Conservation (phyloP, 2,888 invertebrate genomes). For the Agonopterix subpropinquella region DNA sequence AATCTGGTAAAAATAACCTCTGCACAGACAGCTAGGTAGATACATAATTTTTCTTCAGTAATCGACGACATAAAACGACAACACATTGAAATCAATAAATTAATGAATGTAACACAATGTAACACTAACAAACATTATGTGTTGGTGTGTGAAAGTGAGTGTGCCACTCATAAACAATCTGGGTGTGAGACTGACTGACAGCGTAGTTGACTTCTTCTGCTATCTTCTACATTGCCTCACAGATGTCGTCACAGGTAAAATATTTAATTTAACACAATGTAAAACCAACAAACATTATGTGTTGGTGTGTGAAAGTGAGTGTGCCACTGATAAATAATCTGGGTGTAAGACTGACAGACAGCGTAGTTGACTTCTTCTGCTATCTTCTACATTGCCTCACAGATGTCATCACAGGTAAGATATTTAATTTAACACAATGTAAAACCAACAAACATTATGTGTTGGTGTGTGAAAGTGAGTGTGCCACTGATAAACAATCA, state of each 20-base stretch:
- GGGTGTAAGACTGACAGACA: constrained; percentile 35
- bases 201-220: constrained; percentile 41
- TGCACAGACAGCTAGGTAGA: neutral
- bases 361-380: constrained; percentile 41
- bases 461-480: constrained; percentile 63
- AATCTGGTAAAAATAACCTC: too few relatives aligned
- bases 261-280: neutral
- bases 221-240: constrained; percentile 43
- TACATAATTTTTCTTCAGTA: too few relatives aligned
- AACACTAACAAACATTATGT: constrained; percentile 34
- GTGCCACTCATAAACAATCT: constrained; percentile 55
- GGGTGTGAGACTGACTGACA: constrained; percentile 35
- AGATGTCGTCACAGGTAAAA: constrained; percentile 50
- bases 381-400: constrained; percentile 43
- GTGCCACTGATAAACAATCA: constrained; percentile 55
- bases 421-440: neutral
- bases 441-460: constrained; percentile 34
- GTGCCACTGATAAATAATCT: constrained; percentile 55
- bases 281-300: constrained; percentile 34
- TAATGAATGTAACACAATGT: neutral
- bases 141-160: constrained; percentile 63
- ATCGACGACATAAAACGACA: too few relatives aligned
- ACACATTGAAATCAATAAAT: neutral
- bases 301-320: constrained; percentile 63
- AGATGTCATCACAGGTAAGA: constrained; percentile 50